phyloP scores from a whole-genome alignment of 2,888 invertebrate species.

The Brachypalpus laphriformis region DNA sequence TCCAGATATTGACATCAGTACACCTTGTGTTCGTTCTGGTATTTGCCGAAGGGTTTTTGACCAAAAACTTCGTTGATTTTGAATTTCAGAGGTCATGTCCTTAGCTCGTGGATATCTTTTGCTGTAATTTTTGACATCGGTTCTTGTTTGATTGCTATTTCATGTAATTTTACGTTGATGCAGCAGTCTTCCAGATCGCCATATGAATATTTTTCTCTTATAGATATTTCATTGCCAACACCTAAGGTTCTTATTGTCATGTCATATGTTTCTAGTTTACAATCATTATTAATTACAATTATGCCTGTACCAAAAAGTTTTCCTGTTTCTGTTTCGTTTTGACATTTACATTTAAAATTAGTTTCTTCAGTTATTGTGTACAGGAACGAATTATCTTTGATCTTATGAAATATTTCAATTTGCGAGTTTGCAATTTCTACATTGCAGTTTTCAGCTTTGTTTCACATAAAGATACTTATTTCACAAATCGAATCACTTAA shows the following conservation, averaged over 20 bases:
- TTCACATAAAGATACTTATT: conserved; percentile 10
- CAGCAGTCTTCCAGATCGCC: conserved; percentile 12
- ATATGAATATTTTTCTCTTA: conserved; percentile 1
- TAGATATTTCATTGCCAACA: not conserved
- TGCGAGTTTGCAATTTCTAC: conserved; percentile 3
- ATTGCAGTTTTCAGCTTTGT: not conserved
- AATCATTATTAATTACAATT: not conserved
- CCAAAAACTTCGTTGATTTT: conserved; percentile 6
- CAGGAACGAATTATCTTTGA: not conserved
- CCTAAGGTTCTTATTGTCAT: not conserved
- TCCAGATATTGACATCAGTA: conserved; percentile 5
- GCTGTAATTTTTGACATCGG: conserved; percentile 1
- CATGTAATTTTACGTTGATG: not conserved
- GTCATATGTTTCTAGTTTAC: conserved; percentile 10
- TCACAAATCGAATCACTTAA: conserved; percentile 6
- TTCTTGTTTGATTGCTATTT: not conserved
- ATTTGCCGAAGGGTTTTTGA: not conserved
- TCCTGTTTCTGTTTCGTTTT: not conserved
- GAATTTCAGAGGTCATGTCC: not conserved
- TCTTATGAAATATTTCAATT: conserved; percentile 15
- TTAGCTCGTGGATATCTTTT: conserved; percentile 4
- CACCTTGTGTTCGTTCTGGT: conserved; percentile 9
- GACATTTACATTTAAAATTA: conserved; percentile 9
- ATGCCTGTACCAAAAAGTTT: conserved; percentile 9
- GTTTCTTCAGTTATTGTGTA: conserved; percentile 1